These are phyloP conservation scores for Sinotaia quadrata DNA, from an alignment of 2,888 invertebrate species.

Conservation along the genomic window DNA sequence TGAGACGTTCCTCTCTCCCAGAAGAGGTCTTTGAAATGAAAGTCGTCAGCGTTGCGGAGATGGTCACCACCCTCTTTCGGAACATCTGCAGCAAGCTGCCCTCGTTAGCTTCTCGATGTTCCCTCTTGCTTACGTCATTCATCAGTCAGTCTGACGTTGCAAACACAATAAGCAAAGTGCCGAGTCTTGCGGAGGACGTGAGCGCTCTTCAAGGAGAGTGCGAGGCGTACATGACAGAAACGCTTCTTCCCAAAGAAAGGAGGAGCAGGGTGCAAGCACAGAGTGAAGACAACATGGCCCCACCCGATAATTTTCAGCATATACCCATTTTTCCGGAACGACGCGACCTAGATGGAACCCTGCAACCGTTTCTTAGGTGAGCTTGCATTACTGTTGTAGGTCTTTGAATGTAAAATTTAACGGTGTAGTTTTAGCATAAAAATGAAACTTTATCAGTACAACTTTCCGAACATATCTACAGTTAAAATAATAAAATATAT, in stretches of 20 bases:
- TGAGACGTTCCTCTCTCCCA: neutral
- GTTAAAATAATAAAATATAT: too few species aligned
- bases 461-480: too few species aligned
- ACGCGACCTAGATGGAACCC: neutral
- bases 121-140: neutral
- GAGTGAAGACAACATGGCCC: neutral
- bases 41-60: neutral
- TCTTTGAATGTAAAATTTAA: neutral
- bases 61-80: neutral
- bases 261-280: too few species aligned
- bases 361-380: neutral
- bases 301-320: neutral
- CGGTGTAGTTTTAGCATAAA: too few species aligned
- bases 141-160: neutral
- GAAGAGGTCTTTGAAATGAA: neutral
- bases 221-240: neutral
- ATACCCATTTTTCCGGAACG: neutral
- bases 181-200: neutral
- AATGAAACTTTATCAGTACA: too few species aligned
- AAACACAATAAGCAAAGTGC: neutral
- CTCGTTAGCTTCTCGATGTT: neutral
- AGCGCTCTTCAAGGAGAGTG: neutral
- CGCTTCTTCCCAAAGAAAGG: neutral
- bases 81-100: slow-evolving; percentile 18
- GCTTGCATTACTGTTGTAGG: neutral